These are phyloP conservation scores for Lamellibrachia luymesi DNA, from an alignment of 1,140 invertebrate genomes.

Conservation along the genomic window DNA sequence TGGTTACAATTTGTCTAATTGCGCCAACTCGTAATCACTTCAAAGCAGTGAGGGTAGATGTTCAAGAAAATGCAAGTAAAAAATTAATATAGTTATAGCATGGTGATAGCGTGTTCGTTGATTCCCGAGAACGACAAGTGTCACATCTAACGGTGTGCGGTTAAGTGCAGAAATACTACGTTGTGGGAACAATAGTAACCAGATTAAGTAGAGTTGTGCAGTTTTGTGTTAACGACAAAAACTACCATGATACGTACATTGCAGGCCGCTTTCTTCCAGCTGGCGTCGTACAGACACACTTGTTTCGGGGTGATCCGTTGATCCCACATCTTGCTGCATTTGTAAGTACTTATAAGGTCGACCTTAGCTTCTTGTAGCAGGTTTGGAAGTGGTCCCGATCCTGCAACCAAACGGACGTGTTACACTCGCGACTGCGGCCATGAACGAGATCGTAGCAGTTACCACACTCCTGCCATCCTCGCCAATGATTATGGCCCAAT, in stretches of 20 bases:
- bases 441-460: not conserved
- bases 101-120: too few relatives aligned
- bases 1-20: too few relatives aligned
- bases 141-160: too few relatives aligned
- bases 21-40: too few relatives aligned
- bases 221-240: too few relatives aligned
- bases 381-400: conserved; percentile 13
- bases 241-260: not conserved
- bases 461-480: not conserved
- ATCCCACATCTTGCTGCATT: not conserved
- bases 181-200: too few relatives aligned
- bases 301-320: not conserved
- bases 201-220: too few relatives aligned
- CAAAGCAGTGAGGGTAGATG: too few relatives aligned
- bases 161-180: too few relatives aligned
- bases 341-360: not conserved
- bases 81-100: too few relatives aligned
- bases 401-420: not conserved
- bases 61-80: too few relatives aligned
- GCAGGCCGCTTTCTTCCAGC: not conserved
- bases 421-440: not conserved
- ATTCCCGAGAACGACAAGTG: too few relatives aligned
- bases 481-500: not conserved
- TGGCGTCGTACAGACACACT: not conserved
- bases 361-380: conserved; percentile 14